Evolutionary conservation across 1,140 invertebrate genomes (phyloP), one percentile per base, ranked within the genome.

Genomic region (Vanessa atalanta): DNA sequence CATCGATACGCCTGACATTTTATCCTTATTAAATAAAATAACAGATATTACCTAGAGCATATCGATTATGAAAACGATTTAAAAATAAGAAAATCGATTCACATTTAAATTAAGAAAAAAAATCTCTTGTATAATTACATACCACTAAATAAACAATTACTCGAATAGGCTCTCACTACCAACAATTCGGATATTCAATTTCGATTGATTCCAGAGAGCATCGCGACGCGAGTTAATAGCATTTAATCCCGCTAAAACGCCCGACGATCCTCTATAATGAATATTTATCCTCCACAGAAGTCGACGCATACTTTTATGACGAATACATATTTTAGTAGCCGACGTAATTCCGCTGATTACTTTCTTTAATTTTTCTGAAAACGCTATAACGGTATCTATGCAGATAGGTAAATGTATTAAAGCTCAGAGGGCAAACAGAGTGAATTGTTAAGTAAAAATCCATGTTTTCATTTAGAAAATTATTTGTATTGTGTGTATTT

Each of bases 181-280:
- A 43, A 61, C 16, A 47, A 65, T 57, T 57, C 63, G 43, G 51
- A 72, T 70, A 66, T 53, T 66, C 64, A 71, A 70, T 77, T 75
- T 68, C 83, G 86, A 90, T 92, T 89, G 90, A 91, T 90, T 83
- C 82, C 80, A 80, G 78, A 88, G 85, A 88, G 86, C 86, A 84
- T 78, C 81, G 80, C 76, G 80, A 79, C 83, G 78, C 79, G 76
- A 80, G 85, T 89, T 91, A 91, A 93, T 84, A 87, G 78, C 85
- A 88, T 93, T 91, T 93, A 91, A 93, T 93, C 87, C 88, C 85
- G 86, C 91, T 93, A 91, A 93, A 93, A 93, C 91, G 89, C 80
- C 83, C 87, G 81, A 79, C 89, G 86, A 91, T 86, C 89, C 89
- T 84, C 85, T 88, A 91, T 93, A 93, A 91, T 93, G 91, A 93